Evolutionary conservation across 1,140 invertebrate genomes (phyloP), one percentile per base, ranked within the genome.

Genomic region (Macrobrachium nipponense): DNA sequence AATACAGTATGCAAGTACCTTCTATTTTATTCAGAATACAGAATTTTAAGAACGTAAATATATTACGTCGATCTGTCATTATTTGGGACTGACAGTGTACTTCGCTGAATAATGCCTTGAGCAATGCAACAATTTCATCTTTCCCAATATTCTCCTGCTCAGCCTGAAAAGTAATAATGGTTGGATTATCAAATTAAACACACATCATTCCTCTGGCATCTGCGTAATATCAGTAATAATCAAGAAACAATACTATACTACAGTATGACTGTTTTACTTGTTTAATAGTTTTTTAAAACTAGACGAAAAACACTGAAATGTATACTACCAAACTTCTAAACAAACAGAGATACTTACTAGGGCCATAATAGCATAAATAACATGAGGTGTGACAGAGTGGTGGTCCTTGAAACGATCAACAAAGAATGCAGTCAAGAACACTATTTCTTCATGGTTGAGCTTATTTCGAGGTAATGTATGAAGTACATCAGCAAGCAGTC

Each of bases 391-490:
- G 6, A 97, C 93, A 89, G 93, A 93, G 90, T 97, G 94, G 90
- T 97, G 95, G 91, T 97, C 96, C 89, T 94, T 95, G 10, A 97
- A 91, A 58, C 95, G 93, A 88, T 96, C 94, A 82, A 92, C 92
- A 88, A 96, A 95, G 92, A 97, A 97, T 58, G 91, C 92, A 15
- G 92, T 91, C 73, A 97, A 92, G 82, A 95, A 94, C 88, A 93
- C 91, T 10, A 95, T 90, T 92, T 97, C 94, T 43, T 91, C 90
- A 64, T 92, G 90, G 64, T 90, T 92, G 23, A 96, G 91, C 89
- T 93, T 92, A 89, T 95, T 92, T 68, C 89, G 89, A 0, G 94
- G 93, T 59, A 96, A 89, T 64, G 91, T 90, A 8, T 91, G 89
- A 17, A 97, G 90, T n/a, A 95, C 91, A 86, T 92, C 90, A 5